Conservation (phyloP, 2,888 invertebrate genomes). For the Ormyrus labotus region DNA sequence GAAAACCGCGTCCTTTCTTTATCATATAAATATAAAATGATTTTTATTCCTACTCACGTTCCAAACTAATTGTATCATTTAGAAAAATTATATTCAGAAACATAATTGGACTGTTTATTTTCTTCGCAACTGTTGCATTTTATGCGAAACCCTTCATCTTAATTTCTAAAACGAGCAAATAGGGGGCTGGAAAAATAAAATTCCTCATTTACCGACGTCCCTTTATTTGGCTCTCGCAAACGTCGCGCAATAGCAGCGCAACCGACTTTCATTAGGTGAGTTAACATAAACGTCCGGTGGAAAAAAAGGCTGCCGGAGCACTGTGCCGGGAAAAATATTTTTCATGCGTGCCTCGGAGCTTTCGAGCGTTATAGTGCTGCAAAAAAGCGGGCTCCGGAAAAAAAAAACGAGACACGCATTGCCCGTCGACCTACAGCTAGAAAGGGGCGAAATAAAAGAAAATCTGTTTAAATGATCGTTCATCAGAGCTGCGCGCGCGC, state of each 20-base stretch:
- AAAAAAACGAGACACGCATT: neutral
- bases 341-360: constrained; percentile 1
- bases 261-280: constrained; percentile 48
- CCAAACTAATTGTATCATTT: no score
- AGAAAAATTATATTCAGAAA: constrained; percentile 30
- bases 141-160: constrained; percentile 39
- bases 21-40: no score
- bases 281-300: constrained; percentile 35
- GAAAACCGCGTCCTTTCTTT: no score
- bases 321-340: constrained; percentile 27
- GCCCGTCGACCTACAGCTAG: neutral
- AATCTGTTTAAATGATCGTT: constrained; percentile 71
- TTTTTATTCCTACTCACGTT: no score
- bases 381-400: neutral
- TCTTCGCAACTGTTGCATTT: constrained; percentile 39
- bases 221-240: constrained; percentile 18
- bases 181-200: constrained; percentile 12
- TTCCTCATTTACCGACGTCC: constrained; percentile 18
- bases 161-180: constrained; percentile 41
- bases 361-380: neutral
- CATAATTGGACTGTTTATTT: constrained; percentile 18
- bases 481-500: constrained; percentile 63
- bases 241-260: neutral
- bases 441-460: constrained; percentile 59
- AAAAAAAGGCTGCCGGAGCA: neutral